Evolutionary conservation across 2,888 invertebrate species (phyloP).

Genomic region (Argynnis bischoffii): DNA sequence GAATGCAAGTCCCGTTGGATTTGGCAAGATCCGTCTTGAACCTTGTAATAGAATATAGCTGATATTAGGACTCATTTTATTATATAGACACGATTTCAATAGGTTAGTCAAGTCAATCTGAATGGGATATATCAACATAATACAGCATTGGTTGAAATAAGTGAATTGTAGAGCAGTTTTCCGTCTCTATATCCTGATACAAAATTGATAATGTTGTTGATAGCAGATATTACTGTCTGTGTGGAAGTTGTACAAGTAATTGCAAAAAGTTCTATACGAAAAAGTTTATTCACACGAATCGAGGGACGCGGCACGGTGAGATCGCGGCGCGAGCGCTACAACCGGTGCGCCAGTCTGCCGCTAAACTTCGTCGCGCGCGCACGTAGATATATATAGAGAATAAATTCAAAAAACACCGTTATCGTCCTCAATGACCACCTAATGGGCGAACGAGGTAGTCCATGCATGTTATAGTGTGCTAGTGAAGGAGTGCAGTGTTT

Average conservation of each 20-base stretch:
- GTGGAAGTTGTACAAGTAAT: conserved; percentile 34
- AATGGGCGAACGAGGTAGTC: conserved; percentile 80
- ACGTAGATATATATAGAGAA: conserved; percentile 51
- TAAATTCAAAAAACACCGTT: conserved; percentile 68
- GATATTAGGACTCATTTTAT: background rate
- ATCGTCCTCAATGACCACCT: conserved; percentile 77
- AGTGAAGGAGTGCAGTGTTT: conserved; percentile 74
- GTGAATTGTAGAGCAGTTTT: conserved; percentile 6
- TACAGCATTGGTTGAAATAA: background rate
- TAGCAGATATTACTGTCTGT: background rate
- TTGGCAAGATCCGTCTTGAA: conserved; percentile 31
- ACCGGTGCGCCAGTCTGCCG: conserved; percentile 61
- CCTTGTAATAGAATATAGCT: conserved; percentile 20
- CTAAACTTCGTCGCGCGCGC: conserved; percentile 69
- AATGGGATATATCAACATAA: background rate
- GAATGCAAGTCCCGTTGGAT: conserved; percentile 33
- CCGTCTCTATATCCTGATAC: conserved; percentile 8
- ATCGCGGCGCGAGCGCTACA: conserved; percentile 66
- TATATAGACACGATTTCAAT: background rate
- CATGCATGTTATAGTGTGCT: conserved; percentile 75
- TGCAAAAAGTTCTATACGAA: conserved; percentile 45
- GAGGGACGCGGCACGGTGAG: conserved; percentile 49
- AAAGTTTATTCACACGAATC: conserved; percentile 45
- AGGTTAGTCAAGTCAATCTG: background rate
- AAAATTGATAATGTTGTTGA: background rate